Percentiles rank a stretch among this genome's conserved stretches.
phyloP scores from a whole-genome alignment of 2,888 invertebrate genomes.

The Epicampocera succincta region DNA sequence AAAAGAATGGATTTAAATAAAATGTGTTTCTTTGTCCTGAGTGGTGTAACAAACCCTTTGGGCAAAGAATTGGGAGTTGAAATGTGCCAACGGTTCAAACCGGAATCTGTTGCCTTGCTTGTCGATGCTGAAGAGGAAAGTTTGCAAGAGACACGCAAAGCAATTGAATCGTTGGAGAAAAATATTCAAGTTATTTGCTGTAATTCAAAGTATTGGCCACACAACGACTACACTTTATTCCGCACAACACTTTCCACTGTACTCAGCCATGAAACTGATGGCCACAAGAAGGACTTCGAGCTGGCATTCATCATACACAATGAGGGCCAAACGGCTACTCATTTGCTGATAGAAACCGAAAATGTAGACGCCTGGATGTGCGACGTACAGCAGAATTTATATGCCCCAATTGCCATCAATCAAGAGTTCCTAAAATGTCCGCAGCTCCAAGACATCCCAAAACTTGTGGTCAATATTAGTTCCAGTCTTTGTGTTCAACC shows the following conservation, averaged over 20 bases:
- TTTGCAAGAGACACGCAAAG: constrained; percentile 85
- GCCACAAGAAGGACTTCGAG: constrained; percentile 70
- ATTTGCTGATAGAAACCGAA: constrained; percentile 76
- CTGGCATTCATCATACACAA: constrained; percentile 78
- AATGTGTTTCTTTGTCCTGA: constrained; percentile 86
- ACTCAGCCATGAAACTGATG: constrained; percentile 45
- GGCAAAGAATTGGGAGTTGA: constrained; percentile 90
- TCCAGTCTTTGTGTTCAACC: constrained; percentile 76
- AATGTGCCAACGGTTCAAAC: constrained; percentile 85
- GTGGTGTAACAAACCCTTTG: constrained; percentile 93
- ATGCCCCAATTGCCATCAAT: constrained; percentile 76
- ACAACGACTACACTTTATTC: constrained; percentile 60
- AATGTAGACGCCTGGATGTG: constrained; percentile 72
- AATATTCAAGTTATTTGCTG: constrained; percentile 82
- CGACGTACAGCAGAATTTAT: constrained; percentile 75
- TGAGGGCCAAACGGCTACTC: constrained; percentile 76
- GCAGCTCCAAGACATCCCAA: constrained; percentile 70
- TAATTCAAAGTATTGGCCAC: constrained; percentile 72
- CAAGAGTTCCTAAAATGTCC: constrained; percentile 74
- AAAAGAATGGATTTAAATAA: constrained; percentile 84
- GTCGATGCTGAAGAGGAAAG: constrained; percentile 88
- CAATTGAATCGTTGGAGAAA: constrained; percentile 81
- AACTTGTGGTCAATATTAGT: constrained; percentile 77
- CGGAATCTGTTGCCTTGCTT: constrained; percentile 88
- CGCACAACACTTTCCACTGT: constrained; percentile 69